A percentile compares a stretch with the other conserved stretches of the same genome.
phyloP scores from a whole-genome alignment of 2,888 invertebrate species.

The Scaptomyza parva region DNA sequence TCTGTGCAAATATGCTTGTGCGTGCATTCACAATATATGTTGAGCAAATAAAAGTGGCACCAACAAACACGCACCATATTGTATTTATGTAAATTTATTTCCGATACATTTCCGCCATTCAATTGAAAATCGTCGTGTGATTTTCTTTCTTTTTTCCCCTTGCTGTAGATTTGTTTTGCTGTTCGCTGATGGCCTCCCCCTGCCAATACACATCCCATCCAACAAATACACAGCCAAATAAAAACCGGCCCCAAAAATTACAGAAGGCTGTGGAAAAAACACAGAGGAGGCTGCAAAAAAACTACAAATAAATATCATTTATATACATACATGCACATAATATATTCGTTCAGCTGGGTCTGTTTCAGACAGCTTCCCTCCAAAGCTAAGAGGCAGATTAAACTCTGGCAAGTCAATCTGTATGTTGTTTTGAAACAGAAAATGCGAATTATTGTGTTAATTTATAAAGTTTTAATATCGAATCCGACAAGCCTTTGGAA shows the following conservation, averaged over 20 bases:
- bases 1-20: constrained; percentile 60
- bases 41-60: constrained; percentile 76
- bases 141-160: constrained; percentile 54
- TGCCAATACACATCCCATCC: neutral
- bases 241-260: constrained; percentile 34
- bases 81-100: constrained; percentile 82
- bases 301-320: constrained; percentile 66
- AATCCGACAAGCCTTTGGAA: neutral
- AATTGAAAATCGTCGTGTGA: constrained; percentile 80
- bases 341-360: constrained; percentile 32
- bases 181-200: constrained; percentile 18
- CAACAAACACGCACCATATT: constrained; percentile 79
- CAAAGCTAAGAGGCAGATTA: constrained; percentile 23
- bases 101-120: constrained; percentile 81
- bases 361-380: constrained; percentile 16
- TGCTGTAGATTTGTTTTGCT: constrained; percentile 45
- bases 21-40: constrained; percentile 50
- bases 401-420: constrained; percentile 57
- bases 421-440: constrained; percentile 29
- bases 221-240: constrained; percentile 3
- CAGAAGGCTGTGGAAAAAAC: constrained; percentile 39
- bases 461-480: constrained; percentile 17
- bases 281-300: constrained; percentile 28
- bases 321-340: constrained; percentile 11
- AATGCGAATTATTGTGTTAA: constrained; percentile 43